Conservation (phyloP, 2,113 vertebrate species). For the Progne subis region DNA sequence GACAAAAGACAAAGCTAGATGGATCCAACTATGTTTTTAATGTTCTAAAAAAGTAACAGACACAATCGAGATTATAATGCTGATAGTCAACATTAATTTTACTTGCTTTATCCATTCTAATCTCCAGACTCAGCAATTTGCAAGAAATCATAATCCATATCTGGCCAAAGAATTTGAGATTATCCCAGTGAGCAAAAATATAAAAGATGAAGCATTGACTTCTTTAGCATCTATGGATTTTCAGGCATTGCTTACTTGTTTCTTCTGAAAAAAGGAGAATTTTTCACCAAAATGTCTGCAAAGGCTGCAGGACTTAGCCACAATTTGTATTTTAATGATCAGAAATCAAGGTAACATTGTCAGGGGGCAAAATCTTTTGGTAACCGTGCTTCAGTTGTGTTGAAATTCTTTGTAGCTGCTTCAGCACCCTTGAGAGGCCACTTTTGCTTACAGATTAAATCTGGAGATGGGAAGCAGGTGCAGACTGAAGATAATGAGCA, state of each 20-base stretch:
- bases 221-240: background rate
- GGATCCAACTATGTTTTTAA: background rate
- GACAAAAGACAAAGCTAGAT: background rate
- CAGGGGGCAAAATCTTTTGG: background rate
- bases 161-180: background rate
- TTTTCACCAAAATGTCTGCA: background rate
- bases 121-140: background rate
- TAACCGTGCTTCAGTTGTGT: background rate
- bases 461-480: constrained; percentile 45
- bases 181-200: background rate
- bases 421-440: background rate
- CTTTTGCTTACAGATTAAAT: constrained; percentile 30
- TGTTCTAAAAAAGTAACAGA: background rate
- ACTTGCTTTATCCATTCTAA: constrained; percentile 3
- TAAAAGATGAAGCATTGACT: background rate
- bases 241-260: background rate
- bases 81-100: constrained; percentile 3
- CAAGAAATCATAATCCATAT: constrained; percentile 14
- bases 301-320: background rate
- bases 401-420: background rate
- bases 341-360: background rate
- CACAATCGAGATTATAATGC: background rate
- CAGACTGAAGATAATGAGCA: constrained; percentile 15
- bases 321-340: background rate
- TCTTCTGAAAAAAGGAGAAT: background rate